phyloP scores from a whole-genome alignment of 2,797 vertebrate species.

The Gorsachius magnificus region DNA sequence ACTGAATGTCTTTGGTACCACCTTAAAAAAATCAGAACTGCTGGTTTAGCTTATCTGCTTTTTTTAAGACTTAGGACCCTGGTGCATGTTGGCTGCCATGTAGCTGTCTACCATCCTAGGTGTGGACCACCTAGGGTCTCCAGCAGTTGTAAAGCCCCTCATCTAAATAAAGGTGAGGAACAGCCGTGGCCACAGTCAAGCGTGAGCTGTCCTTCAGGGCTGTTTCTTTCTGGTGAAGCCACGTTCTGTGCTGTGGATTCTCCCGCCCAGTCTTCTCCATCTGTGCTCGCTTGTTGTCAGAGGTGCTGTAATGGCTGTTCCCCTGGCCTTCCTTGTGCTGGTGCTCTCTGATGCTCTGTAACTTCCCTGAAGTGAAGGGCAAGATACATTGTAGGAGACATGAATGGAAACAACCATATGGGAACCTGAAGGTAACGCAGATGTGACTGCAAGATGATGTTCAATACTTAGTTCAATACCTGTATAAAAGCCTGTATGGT shows the following conservation, averaged over 20 bases:
- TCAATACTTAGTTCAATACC: not conserved
- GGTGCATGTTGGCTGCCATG: not conserved
- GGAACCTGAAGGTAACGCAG: not conserved
- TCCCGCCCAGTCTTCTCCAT: not conserved
- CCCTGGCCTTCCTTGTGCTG: not conserved
- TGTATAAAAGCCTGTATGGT: not conserved
- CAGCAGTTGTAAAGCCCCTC: not conserved
- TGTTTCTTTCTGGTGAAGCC: not conserved
- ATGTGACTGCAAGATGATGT: not conserved
- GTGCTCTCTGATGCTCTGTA: not conserved
- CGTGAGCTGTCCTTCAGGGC: not conserved
- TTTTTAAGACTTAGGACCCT: not conserved
- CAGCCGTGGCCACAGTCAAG: not conserved
- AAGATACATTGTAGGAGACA: not conserved
- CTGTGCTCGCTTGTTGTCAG: rapidly evolving
- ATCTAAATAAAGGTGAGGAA: not conserved
- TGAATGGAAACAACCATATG: not conserved
- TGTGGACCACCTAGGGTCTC: not conserved
- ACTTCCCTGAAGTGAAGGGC: rapidly evolving
- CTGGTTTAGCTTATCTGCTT: not conserved
- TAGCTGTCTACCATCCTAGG: not conserved
- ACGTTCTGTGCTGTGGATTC: not conserved
- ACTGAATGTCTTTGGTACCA: not conserved
- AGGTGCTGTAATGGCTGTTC: not conserved
- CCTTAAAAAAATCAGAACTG: not conserved